Percentiles rank a stretch among this genome's conserved stretches.
Conservation (phyloP, 35 echinoderm and acorn worm genomes). For the Apostichopus californicus region DNA sequence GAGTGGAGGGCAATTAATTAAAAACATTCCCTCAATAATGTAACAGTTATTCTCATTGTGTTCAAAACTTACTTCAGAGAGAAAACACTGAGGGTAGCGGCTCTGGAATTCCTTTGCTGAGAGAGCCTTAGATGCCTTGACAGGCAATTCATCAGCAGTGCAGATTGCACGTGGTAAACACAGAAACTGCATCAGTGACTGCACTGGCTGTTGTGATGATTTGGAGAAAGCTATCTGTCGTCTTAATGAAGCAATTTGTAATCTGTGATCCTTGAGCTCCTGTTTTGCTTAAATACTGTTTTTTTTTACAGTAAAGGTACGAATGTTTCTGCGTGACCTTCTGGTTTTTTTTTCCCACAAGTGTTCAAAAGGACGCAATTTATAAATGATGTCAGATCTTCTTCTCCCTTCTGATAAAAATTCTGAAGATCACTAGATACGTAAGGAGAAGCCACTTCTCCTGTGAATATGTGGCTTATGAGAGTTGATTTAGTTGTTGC, state of each 20-base stretch:
- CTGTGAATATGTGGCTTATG: slow-evolving; percentile 37
- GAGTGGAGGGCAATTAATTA: too few species aligned
- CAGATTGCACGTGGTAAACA: slow-evolving; percentile 42
- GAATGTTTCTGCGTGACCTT: too few species aligned
- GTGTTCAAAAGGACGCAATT: slow-evolving; percentile 28
- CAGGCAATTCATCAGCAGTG: slow-evolving; percentile 28
- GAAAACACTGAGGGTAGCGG: background rate
- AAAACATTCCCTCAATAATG: slow-evolving; percentile 65
- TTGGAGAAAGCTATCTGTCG: slow-evolving; percentile 55
- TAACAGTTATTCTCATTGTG: background rate
- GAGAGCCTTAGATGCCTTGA: slow-evolving; percentile 31
- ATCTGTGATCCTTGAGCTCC: background rate
- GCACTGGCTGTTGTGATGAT: slow-evolving; percentile 35
- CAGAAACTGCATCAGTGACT: slow-evolving; percentile 51
- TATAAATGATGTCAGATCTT: slow-evolving; percentile 24
- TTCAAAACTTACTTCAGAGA: background rate
- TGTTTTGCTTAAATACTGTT: background rate
- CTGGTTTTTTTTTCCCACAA: background rate
- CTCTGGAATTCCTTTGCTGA: slow-evolving; percentile 3
- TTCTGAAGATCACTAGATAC: slow-evolving; percentile 16
- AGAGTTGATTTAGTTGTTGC: background rate
- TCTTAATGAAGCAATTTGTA: background rate
- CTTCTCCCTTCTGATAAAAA: slow-evolving; percentile 36
- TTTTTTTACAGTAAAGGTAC: too few species aligned
- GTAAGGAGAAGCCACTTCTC: background rate